Conservation (phyloP, 2,113 vertebrate genomes). For the Spheniscus mendiculus region DNA sequence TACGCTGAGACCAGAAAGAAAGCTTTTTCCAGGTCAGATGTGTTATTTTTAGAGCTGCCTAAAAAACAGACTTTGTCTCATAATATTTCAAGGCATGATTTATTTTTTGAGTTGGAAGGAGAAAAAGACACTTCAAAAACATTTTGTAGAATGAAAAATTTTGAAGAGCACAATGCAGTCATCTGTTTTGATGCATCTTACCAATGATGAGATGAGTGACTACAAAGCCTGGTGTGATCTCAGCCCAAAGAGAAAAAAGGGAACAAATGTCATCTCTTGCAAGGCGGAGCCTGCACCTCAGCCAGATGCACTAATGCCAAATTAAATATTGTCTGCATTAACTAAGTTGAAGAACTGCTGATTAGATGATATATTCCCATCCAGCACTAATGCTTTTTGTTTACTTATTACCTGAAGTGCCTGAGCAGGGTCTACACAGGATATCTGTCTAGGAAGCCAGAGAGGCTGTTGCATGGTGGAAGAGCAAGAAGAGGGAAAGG, state of each 20-base stretch:
- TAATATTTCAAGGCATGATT: not conserved
- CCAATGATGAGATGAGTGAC: not conserved
- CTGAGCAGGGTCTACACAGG: not conserved
- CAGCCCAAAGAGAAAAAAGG: not conserved
- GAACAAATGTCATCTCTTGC: not conserved
- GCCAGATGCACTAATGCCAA: not conserved
- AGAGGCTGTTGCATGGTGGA: not conserved
- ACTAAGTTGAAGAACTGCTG: not conserved
- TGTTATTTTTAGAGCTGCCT: slow-evolving; percentile 11
- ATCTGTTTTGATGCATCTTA: not conserved
- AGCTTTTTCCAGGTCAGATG: not conserved
- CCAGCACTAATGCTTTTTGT: not conserved
- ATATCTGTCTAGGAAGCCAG: not conserved
- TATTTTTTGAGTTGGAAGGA: not conserved
- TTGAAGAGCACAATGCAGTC: not conserved
- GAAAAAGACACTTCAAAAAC: not conserved
- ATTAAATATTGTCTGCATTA: not conserved
- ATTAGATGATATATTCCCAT: not conserved
- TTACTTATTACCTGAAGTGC: not conserved
- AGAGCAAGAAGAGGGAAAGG: not conserved
- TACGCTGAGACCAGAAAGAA: not conserved
- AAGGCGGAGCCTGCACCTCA: not conserved
- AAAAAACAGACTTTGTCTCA: not conserved
- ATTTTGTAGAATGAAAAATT: not conserved
- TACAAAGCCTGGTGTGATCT: not conserved